Evolutionary conservation across 2,113 vertebrate genomes (phyloP), one percentile per base, ranked within the genome.

Genomic region (Terrapene triunguis): DNA sequence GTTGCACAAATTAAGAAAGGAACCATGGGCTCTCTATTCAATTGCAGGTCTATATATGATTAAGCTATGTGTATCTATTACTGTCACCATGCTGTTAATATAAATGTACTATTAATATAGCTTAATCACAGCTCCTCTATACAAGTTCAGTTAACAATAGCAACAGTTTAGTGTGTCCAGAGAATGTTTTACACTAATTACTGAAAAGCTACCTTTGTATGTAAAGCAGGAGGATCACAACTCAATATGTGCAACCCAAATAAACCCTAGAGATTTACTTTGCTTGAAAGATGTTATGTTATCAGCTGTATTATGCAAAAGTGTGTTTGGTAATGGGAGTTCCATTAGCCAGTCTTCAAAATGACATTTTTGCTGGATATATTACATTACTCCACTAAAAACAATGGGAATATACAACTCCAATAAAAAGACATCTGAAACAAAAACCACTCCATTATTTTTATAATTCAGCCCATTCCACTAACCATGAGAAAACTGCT

Each of bases 261-360:
- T 5, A 19, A 44, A 97, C 29, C 27, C 84, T 55, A 74, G 82
- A 94, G 91, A 11, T 4, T 44, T 48, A 14, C 2, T 44, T 84
- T 83, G 47, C 90, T 95, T 97, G 87, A 96, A 95, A 92, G 35
- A 91, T 86, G n/a, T 3, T 55, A 86, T 48, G 24, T 10, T 82
- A 72, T 95, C 84, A 90, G 86, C 82, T 89, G 32, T 81, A 90
- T 87, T 92, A 81, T 69, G 51, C 59, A 97, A 92, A 95, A 97
- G 80, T 10, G 47, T 93, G 10, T 74, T 94, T 81, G 51, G 10
- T 94, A 97, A 92, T 89, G 76, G 10, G 92, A 92, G 5, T 54
- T 95, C 79, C 76, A 9, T 94, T 95, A 95, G 89, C 51, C 89
- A 38, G 82, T 93, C 29, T 97, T 92, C 59, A 91, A 96, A 96